Percentiles rank a stretch among this genome's conserved stretches.
Evolutionary conservation across 2,797 vertebrate species (phyloP).

Genomic region (Diceros bicornis): DNA sequence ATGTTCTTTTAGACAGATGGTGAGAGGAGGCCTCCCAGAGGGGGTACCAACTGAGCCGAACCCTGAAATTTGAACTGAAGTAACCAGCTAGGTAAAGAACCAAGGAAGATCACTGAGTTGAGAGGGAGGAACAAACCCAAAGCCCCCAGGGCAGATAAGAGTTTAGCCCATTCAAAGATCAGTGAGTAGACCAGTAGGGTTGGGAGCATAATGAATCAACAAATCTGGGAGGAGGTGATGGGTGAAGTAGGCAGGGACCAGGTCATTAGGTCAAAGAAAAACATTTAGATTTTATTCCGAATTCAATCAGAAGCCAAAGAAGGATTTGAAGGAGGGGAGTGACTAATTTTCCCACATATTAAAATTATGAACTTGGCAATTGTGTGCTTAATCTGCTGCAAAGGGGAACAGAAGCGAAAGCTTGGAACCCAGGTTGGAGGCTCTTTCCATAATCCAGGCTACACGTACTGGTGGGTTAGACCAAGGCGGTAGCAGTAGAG

Average conservation of each 20-base stretch:
- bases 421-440: neutral
- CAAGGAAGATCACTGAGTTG: neutral
- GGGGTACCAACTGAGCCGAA: neutral
- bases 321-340: neutral
- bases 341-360: neutral
- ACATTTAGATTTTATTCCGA: slow-evolving; percentile 32
- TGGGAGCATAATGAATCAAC: neutral
- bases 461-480: neutral
- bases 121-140: neutral
- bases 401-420: neutral
- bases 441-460: neutral
- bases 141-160: neutral
- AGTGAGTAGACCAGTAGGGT: neutral
- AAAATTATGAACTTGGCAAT: neutral
- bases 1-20: neutral
- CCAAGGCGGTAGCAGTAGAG: neutral
- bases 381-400: neutral
- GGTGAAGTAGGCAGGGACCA: neutral
- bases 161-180: neutral
- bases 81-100: neutral
- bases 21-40: neutral
- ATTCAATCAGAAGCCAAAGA: slow-evolving; percentile 34
- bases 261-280: neutral
- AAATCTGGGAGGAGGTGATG: no score
- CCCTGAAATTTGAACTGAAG: neutral